Evolutionary conservation across 2,888 invertebrate genomes (phyloP), one percentile per base, ranked within the genome.

Genomic region (Campoletis raptor): DNA sequence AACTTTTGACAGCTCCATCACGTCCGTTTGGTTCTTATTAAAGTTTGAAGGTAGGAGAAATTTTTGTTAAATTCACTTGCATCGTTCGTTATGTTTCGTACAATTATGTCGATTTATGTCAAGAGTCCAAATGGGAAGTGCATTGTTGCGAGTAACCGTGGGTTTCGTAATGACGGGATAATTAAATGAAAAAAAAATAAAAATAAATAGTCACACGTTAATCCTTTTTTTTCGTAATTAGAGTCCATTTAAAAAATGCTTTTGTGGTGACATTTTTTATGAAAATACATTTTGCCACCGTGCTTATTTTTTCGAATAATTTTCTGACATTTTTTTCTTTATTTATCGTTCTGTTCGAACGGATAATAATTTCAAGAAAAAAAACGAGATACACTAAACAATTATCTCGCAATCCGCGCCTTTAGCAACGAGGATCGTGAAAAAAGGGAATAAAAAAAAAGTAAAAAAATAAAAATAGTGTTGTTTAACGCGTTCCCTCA

Each of bases 401-500:
- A 73, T 4, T 24, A 15, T 40, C 40, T 15, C 36, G n/a, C 24
- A 21, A 21, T 24, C 10, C 5, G 37, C 9, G 45, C 2, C 61
- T 61, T 45, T n/a, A 10, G 6, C 10, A 7, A 10, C 24, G 73
- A 54, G 54, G 21, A 21, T 21, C 24, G 4, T 18, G n/a, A 21
- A 54, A 36, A 54, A 42, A 24, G 18, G 64, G 30, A 45, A n/a
- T 30, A 18, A 4, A 7, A 69, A 78, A 40, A 66, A 42, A 76
- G 40, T 3, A 30, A 30, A 30, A 30, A 1, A 30, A 30, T 2
- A 30, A 30, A 30, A 3, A 30, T 30, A 30, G 10, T 64, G 24
- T 61, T n/a, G n/a, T 30, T 79, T 48, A 77, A 66, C 18, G 48
- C 18, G 48, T 24, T 66, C 15, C 52, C 37, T 77, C 77, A 48